phyloP scores from a whole-genome alignment of 2,113 vertebrate species.

The Pelecanoides urinatrix region DNA sequence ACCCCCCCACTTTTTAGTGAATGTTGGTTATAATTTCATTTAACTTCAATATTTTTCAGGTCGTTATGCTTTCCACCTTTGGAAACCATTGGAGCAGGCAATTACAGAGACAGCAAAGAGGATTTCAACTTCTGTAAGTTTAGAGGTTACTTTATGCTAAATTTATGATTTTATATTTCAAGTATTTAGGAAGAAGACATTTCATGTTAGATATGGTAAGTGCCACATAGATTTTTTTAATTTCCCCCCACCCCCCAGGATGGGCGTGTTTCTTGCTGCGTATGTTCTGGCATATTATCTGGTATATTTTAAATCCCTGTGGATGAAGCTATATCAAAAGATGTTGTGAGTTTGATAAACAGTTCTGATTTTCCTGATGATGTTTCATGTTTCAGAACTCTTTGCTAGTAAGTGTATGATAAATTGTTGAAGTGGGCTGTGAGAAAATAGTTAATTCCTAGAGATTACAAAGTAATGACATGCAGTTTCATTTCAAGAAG shows the following conservation, averaged over 20 bases:
- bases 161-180: not conserved
- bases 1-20: too few relatives aligned
- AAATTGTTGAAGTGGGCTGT: not conserved
- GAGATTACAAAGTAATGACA: not conserved
- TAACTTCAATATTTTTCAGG: conserved; percentile 72
- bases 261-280: not conserved
- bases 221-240: not conserved
- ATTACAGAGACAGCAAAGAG: conserved; percentile 83
- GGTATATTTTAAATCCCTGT: not conserved
- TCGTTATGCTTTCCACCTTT: conserved; percentile 85
- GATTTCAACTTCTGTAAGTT: conserved; percentile 84
- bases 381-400: not conserved
- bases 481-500: not conserved
- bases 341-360: not conserved
- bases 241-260: not conserved
- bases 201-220: not conserved
- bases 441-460: not conserved
- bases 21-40: not conserved
- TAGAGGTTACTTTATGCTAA: not conserved
- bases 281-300: not conserved
- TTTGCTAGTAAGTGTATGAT: not conserved
- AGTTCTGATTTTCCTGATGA: not conserved
- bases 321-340: not conserved
- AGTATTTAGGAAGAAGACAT: not conserved
- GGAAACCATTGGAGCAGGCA: conserved; percentile 89